Base-by-base conservation (phyloP, 2,888 invertebrate species). In the Pristionchus fissidentatus region DNA sequence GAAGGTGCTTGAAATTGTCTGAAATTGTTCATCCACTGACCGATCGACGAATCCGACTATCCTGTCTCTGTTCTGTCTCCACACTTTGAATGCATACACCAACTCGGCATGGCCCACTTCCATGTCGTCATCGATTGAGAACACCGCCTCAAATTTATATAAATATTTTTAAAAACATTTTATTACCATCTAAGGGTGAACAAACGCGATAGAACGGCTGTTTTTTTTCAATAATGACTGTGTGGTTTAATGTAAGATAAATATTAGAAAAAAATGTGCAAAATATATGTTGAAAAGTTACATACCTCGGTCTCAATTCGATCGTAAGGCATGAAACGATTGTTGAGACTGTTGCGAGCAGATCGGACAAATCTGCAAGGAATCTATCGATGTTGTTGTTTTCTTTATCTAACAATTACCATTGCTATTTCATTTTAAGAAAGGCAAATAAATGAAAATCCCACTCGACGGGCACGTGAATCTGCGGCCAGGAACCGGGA, bases 31-130 rank as follows among this genome's bases (percentile, higher is more conserved):
- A 49, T 49, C 32, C 1, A 38, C 26, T 77, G 26, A 77, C 75
- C 97, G 95, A 0, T 97, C 97, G 0, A 98, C 97, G 92, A 98
- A 98, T 0, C 98, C 98, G 0, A 98, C 98, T 77, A 98, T 96
- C 57, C 97, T 94, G 92, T 98, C 97, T 19, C 98, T 94, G 92
- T 97, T 96, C 92, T 98, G 98, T 32, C 98, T 95, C 98, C 98
- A 98, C 3, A 98, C 98, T 89, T 98, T 96, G 75, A 77, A 77
- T 22, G 75, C 75, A 49, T 49, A 77, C 49, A 77, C 75, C 4
- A 77, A 1, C 49, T 77, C 75, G 0, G 22, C 75, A 19, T 77
- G 75, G 2, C 19, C n/a, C 1, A 77, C 19, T 32, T 77, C 41
- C 49, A 77, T 77, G 49, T 77, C 75, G 49, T 77, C 75, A n/a